phyloP scores from a whole-genome alignment of 2,797 vertebrate genomes.

The Triplophysa bombifrons region DNA sequence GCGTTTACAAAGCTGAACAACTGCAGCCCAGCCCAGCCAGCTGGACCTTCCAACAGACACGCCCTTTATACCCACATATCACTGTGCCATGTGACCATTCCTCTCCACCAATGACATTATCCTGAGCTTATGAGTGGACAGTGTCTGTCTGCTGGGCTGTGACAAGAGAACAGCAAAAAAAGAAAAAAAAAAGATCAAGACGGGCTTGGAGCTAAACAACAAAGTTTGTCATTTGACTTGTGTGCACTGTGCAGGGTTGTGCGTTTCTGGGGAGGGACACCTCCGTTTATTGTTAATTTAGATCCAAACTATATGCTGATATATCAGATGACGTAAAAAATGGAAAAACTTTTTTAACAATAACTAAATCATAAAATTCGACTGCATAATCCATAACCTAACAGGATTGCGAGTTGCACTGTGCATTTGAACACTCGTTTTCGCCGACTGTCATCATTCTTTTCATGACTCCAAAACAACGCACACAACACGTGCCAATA shows the following conservation, averaged over 20 bases:
- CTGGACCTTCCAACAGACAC: constrained; percentile 43
- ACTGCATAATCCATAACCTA: not conserved
- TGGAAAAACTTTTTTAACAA: not conserved
- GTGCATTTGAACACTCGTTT: too few species aligned
- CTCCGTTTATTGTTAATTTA: too few species aligned
- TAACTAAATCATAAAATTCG: too few species aligned
- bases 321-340: not conserved
- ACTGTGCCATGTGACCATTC: constrained; percentile 73
- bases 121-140: constrained; percentile 57
- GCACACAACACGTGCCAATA: not conserved
- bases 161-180: constrained; percentile 55
- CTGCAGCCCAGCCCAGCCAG: constrained; percentile 46
- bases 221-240: constrained; percentile 22
- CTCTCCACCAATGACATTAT: constrained; percentile 65
- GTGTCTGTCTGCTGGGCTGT: constrained; percentile 51
- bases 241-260: too few species aligned
- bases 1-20: constrained; percentile 56
- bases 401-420: too few species aligned
- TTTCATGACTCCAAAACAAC: not conserved
- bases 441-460: not conserved
- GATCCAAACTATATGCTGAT: not conserved
- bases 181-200: constrained; percentile 42
- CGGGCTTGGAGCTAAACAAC: constrained; percentile 39
- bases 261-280: too few species aligned
- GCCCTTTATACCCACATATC: constrained; percentile 63